phyloP scores from a whole-genome alignment of 2,113 vertebrate species.

The Oplegnathus fasciatus region DNA sequence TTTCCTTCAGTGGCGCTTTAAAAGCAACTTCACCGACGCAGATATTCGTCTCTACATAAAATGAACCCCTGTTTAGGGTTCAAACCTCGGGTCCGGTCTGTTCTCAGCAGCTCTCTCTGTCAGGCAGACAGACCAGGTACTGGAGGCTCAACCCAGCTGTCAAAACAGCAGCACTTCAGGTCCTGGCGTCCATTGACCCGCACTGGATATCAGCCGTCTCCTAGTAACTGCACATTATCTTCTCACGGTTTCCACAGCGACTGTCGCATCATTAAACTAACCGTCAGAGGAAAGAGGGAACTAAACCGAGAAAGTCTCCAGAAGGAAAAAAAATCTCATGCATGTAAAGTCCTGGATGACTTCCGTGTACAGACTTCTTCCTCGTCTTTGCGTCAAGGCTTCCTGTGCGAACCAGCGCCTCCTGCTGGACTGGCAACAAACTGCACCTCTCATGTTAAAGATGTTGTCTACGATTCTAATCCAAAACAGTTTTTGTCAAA shows the following conservation, averaged over 20 bases:
- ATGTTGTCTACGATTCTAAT: no score
- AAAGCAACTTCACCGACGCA: background rate
- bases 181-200: conserved; percentile 70
- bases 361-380: conserved; percentile 76
- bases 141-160: conserved; percentile 69
- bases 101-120: background rate
- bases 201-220: background rate
- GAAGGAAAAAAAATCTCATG: background rate
- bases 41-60: background rate
- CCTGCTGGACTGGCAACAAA: conserved; percentile 30
- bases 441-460: background rate
- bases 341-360: conserved; percentile 31
- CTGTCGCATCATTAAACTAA: fast-evolving
- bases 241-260: background rate
- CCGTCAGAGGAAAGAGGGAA: fast-evolving
- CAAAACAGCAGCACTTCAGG: conserved; percentile 73
- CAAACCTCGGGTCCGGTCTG: background rate
- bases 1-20: background rate
- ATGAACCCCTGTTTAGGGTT: background rate
- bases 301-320: background rate
- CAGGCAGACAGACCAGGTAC: conserved; percentile 49
- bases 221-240: background rate
- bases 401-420: conserved; percentile 14
- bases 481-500: no score
- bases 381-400: background rate